phyloP scores from a whole-genome alignment of 1,140 invertebrate species.

The Sycobia sp. region DNA sequence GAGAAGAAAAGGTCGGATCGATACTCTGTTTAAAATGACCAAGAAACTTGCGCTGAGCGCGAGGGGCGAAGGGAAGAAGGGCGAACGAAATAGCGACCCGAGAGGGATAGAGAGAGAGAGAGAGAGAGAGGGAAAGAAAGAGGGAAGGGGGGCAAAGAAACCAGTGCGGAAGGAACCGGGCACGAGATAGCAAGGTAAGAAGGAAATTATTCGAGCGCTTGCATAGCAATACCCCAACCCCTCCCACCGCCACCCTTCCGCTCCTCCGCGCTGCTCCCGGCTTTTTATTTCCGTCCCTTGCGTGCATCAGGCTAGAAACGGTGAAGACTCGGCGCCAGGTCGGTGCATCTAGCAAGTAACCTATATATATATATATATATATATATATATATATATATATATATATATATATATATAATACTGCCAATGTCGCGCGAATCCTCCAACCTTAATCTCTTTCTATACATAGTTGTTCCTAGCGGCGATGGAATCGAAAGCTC shows the following conservation, averaged over 20 bases:
- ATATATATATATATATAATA: no score
- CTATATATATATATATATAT: no score
- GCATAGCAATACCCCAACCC: constrained; percentile 1
- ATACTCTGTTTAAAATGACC: constrained; percentile 14
- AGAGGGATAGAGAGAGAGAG: background rate
- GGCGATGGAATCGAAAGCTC: no score
- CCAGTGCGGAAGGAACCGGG: no score
- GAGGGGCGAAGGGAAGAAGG: background rate
- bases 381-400: no score
- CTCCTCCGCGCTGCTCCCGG: no score
- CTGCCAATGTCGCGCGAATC: background rate
- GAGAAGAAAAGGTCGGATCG: background rate
- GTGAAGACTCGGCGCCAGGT: no score
- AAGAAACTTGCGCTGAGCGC: background rate
- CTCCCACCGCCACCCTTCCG: no score
- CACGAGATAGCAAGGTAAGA: no score
- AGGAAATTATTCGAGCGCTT: constrained; percentile 14
- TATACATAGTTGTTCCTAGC: no score
- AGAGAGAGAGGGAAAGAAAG: background rate
- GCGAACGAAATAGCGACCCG: background rate
- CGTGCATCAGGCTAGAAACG: no score
- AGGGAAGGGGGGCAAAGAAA: background rate
- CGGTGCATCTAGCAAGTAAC: no score
- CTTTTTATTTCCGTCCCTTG: background rate
- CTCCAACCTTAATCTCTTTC: background rate